A percentile compares a stretch with the other conserved stretches of the same genome.
Evolutionary conservation across 2,113 vertebrate species (phyloP).

Genomic region (Cyanocitta stelleri): DNA sequence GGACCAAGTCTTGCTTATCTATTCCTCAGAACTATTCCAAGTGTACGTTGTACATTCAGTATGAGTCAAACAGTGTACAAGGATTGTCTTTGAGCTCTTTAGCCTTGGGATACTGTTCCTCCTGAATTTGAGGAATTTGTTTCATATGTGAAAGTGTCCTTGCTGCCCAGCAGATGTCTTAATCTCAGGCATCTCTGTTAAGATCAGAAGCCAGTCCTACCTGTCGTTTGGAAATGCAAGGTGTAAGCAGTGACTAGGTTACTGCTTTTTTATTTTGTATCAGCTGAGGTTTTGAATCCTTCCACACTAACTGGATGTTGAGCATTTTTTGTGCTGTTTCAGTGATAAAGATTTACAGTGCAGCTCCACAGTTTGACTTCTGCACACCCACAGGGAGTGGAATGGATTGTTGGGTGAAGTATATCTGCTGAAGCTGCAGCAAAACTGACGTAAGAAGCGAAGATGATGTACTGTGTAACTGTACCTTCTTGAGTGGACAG

Average conservation of each 20-base stretch:
- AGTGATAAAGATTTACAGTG: neutral
- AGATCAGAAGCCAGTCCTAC: neutral
- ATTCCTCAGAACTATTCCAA: neutral
- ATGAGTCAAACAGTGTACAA: neutral
- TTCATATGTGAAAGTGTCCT: fast-evolving
- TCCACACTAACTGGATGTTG: neutral
- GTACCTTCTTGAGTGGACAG: neutral
- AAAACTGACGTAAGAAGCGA: neutral
- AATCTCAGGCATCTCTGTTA: neutral
- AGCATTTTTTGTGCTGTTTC: neutral
- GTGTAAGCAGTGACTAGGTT: neutral
- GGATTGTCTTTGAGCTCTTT: neutral
- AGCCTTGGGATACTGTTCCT: neutral
- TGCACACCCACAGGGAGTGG: neutral
- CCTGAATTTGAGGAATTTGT: neutral
- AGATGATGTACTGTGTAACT: neutral
- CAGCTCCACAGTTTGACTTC: neutral
- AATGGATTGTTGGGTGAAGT: neutral
- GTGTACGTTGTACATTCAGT: fast-evolving
- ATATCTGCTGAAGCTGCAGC: neutral
- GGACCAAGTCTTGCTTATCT: neutral
- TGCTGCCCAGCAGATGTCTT: neutral
- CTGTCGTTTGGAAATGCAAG: neutral
- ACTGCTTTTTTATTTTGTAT: neutral
- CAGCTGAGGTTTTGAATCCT: neutral